A percentile compares a stretch with the other conserved stretches of the same genome.
These are phyloP conservation scores for Molothrus aeneus DNA, from an alignment of 2,797 vertebrate species.

Conservation along the genomic window DNA sequence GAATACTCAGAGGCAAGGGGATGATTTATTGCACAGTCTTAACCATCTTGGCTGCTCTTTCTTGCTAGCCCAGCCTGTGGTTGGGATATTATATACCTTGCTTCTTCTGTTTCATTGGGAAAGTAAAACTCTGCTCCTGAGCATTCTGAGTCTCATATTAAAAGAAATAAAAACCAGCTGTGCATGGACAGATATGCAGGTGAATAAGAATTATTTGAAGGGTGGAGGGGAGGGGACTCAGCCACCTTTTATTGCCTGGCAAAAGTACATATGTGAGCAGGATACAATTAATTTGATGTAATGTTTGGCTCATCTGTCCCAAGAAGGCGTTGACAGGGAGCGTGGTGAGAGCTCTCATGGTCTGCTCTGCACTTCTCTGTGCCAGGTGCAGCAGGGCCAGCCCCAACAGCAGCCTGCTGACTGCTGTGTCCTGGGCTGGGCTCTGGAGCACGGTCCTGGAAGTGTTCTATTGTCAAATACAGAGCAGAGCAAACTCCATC, in stretches of 20 bases:
- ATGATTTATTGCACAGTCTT: not conserved
- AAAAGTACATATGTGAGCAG: not conserved
- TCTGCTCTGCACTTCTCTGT: not conserved
- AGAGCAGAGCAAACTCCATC: not conserved
- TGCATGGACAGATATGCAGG: not conserved
- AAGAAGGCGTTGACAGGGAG: not conserved
- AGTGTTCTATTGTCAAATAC: not conserved
- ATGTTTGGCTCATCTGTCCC: not conserved
- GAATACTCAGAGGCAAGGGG: not conserved
- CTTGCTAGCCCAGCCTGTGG: not conserved
- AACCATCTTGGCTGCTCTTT: not conserved
- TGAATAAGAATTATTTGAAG: not conserved
- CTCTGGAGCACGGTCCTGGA: not conserved
- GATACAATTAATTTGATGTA: slow-evolving; percentile 20
- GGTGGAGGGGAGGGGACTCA: not conserved
- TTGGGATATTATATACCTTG: not conserved
- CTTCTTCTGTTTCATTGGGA: not conserved
- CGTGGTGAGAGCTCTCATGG: not conserved
- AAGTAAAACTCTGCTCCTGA: not conserved
- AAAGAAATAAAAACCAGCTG: slow-evolving; percentile 1
- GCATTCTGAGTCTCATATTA: not conserved
- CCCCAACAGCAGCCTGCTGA: not conserved
- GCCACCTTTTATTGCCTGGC: not conserved
- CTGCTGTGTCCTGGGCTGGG: not conserved
- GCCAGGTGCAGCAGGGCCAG: not conserved